phyloP scores from a whole-genome alignment of 2,113 vertebrate genomes.

The Pithys albifrons region DNA sequence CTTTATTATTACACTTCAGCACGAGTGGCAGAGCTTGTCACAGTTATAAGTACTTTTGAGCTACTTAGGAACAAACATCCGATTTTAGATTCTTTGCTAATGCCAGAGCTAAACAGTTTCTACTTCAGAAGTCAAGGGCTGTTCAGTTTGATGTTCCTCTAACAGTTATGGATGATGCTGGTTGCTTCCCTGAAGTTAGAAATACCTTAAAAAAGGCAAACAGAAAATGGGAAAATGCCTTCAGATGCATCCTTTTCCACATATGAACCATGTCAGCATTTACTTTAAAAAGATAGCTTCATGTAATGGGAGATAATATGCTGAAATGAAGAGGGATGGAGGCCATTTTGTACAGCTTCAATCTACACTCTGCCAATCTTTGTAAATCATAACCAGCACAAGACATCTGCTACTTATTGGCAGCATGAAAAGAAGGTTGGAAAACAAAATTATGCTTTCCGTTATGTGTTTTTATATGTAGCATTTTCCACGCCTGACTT shows the following conservation, averaged over 20 bases:
- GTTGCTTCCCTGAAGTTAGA: background rate
- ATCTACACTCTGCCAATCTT: background rate
- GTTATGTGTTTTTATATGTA: background rate
- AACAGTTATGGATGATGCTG: background rate
- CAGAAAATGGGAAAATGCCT: background rate
- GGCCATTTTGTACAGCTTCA: background rate
- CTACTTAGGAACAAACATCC: constrained; percentile 14
- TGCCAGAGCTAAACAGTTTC: background rate
- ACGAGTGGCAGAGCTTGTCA: background rate
- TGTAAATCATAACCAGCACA: background rate
- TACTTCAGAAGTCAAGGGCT: constrained; percentile 16
- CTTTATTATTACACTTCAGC: background rate
- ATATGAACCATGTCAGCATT: background rate
- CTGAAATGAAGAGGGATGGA: background rate
- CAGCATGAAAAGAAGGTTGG: background rate
- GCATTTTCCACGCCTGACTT: background rate
- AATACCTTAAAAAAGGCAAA: background rate
- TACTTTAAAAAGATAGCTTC: background rate
- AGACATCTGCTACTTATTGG: constrained; percentile 26
- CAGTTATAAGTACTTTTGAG: constrained; percentile 34
- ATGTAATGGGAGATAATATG: background rate
- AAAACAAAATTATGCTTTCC: background rate
- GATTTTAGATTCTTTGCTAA: background rate
- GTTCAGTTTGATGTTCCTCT: background rate
- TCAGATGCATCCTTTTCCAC: background rate